phyloP scores from a whole-genome alignment of 2,888 invertebrate genomes.

The Acronicta alni region DNA sequence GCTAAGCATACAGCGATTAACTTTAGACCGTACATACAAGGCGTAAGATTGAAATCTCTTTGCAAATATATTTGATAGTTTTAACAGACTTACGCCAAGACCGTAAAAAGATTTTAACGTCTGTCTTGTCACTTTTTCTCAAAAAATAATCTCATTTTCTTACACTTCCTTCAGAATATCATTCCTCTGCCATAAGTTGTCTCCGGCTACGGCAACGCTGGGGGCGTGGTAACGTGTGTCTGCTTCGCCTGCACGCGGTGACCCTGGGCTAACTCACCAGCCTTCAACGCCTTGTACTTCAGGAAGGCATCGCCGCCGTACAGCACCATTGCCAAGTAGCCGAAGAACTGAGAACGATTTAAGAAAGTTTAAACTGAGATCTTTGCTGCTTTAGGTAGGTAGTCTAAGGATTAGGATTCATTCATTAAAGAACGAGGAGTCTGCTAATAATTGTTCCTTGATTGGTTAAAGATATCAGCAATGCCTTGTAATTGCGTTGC shows the following conservation, averaged over 20 bases:
- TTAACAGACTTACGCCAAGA: not conserved
- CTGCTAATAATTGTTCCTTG: no score
- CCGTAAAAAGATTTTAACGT: no score
- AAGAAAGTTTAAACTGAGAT: no score
- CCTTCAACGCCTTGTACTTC: conserved; percentile 91
- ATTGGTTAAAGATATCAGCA: no score
- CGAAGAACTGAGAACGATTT: conserved; percentile 93
- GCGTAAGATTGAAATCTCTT: conserved; percentile 5
- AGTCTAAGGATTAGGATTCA: no score
- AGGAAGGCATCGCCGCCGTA: conserved; percentile 95
- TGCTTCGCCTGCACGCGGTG: conserved; percentile 90
- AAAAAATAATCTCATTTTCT: not conserved
- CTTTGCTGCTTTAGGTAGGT: no score
- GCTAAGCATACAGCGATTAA: not conserved
- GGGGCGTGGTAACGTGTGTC: conserved; percentile 76
- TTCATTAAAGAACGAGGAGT: no score
- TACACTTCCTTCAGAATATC: conserved; percentile 2
- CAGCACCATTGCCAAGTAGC: conserved; percentile 94
- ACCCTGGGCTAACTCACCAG: conserved; percentile 93
- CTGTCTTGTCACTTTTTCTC: not conserved
- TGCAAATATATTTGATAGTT: not conserved
- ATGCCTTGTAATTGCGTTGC: no score
- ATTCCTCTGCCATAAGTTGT: not conserved
- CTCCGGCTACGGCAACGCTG: conserved; percentile 66
- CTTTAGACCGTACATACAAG: conserved; percentile 7